A percentile compares a stretch with the other conserved stretches of the same genome.
Evolutionary conservation across 2,797 vertebrate species (phyloP).

Genomic region (Diplodus sargus): DNA sequence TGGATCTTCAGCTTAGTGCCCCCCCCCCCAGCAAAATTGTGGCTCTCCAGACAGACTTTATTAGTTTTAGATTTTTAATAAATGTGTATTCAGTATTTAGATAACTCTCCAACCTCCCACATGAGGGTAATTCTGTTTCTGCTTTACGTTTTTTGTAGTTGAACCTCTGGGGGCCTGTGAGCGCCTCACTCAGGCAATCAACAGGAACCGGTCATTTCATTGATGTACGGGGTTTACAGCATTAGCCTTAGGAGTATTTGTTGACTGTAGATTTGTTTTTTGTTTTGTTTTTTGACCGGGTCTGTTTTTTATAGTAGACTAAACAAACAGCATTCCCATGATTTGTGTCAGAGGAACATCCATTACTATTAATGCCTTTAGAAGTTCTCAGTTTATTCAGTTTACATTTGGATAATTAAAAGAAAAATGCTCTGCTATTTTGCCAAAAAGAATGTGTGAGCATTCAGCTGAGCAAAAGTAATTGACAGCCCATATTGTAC

Average conservation of each 20-base stretch:
- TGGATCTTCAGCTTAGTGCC: not conserved
- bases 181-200: slow-evolving; percentile 9
- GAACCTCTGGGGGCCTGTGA: not conserved
- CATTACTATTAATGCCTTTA: slow-evolving; percentile 2
- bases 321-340: slow-evolving; percentile 38
- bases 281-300: not conserved
- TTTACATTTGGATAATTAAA: slow-evolving; percentile 20
- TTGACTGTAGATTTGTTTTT: slow-evolving; percentile 31
- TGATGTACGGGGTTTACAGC: slow-evolving; percentile 33
- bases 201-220: slow-evolving; percentile 9
- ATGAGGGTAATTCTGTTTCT: slow-evolving; percentile 31
- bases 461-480: slow-evolving; percentile 18
- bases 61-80: slow-evolving; percentile 34
- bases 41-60: slow-evolving; percentile 16
- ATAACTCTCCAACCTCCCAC: not conserved
- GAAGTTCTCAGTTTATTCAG: slow-evolving; percentile 14
- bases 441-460: slow-evolving; percentile 39
- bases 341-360: slow-evolving; percentile 25
- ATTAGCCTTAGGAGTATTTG: slow-evolving; percentile 53
- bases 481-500: slow-evolving; percentile 1
- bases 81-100: slow-evolving; percentile 29
- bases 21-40: slow-evolving; percentile 25
- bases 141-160: slow-evolving; percentile 22
- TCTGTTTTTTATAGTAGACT: slow-evolving; percentile 52
- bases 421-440: slow-evolving; percentile 18